Base-by-base conservation (phyloP, 1,140 invertebrate species). In the Procambarus virginalis region DNA sequence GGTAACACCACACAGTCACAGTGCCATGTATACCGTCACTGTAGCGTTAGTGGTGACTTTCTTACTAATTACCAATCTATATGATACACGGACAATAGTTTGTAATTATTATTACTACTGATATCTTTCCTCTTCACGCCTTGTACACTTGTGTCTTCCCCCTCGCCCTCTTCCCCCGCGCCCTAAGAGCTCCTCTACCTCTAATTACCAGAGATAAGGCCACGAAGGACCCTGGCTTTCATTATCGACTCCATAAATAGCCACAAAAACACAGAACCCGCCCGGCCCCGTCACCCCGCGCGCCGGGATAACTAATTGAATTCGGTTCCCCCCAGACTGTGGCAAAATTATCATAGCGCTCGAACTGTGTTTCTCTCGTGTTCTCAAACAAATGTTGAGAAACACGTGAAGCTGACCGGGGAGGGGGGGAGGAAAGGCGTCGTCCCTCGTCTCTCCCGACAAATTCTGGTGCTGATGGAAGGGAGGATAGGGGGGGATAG, bases 171-270 rank as follows among this genome's bases (percentile, higher is more conserved):
- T 34, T 34, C 34, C 34, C 34, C 34, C 34, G 34, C 34, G 34
- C 55, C 55, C 55, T 58, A 58, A 51, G 46, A 51, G 46, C 51
- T 78, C 34, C 82, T n/a, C 51, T 46, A 10, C 82, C 64, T 68
- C 82, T 84, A 64, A 84, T 73, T 84, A 84, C 49, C n/a, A 84
- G 34, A 14, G 82, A 84, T 84, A 84, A 84, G 82, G 34, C 82
- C 34, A 22, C 82, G 68, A 55, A 48, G 64, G 82, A n/a, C 22
- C 81, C 64, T 14, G 82, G 64, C 58, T 68, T 68, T 84, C 82
- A 70, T 84, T 64, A 84, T 84, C 60, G 64, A 70, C 60, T 78
- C 82, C 60, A 49, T 84, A 84, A 84, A 45, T 49, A 70, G 82
- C 60, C 34, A 73, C n/a, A 70, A 70, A 60, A 84, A 84, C 82